These are phyloP conservation scores for Diachasma alloeum DNA, from an alignment of 1,140 invertebrate species.

Conservation along the genomic window DNA sequence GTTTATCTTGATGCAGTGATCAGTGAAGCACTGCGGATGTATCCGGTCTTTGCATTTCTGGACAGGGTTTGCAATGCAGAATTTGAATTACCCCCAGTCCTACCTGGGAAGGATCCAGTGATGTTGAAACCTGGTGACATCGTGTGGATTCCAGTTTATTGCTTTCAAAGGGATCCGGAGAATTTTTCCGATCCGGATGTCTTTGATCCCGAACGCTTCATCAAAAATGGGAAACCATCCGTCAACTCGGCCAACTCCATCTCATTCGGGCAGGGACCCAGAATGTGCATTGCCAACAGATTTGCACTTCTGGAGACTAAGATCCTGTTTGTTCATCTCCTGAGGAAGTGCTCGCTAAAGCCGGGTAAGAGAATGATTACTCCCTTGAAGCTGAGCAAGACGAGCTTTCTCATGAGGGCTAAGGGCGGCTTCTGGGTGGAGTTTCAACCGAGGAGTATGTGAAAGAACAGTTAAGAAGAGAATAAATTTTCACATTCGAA, in stretches of 20 bases:
- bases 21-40: constrained; percentile 67
- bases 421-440: constrained; percentile 50
- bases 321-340: constrained; percentile 44
- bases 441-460: constrained; percentile 28
- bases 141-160: constrained; percentile 51
- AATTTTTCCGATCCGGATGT: constrained; percentile 67
- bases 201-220: constrained; percentile 69
- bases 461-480: not conserved
- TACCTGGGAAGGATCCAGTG: not conserved
- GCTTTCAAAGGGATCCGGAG: constrained; percentile 64
- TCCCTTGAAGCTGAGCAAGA: constrained; percentile 40
- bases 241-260: constrained; percentile 33
- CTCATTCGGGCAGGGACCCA: constrained; percentile 47
- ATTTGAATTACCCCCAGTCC: constrained; percentile 43
- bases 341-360: constrained; percentile 44
- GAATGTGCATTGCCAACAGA: constrained; percentile 43
- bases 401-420: constrained; percentile 36
- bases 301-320: constrained; percentile 40
- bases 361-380: constrained; percentile 41
- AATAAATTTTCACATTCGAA: too few relatives aligned
- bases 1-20: constrained; percentile 63
- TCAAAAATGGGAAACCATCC: constrained; percentile 50
- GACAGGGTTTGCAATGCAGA: constrained; percentile 63
- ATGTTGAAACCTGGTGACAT: constrained; percentile 16
- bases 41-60: constrained; percentile 61